Conservation (phyloP, 2,113 vertebrate species). For the Asarcornis scutulata region DNA sequence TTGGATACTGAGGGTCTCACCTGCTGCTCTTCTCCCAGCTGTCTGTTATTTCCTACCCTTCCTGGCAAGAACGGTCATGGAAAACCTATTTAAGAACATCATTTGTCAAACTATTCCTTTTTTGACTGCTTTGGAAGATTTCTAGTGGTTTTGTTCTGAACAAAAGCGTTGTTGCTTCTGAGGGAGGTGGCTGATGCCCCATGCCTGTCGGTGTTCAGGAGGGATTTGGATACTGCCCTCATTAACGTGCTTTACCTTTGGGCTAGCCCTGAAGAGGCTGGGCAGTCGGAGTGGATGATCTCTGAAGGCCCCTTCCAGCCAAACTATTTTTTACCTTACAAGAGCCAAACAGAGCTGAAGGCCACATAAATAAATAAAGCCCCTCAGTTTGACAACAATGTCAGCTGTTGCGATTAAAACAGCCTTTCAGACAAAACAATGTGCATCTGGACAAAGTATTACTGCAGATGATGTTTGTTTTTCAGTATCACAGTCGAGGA, state of each 20-base stretch:
- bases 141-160: neutral
- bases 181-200: neutral
- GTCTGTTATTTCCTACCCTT: neutral
- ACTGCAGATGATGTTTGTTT: neutral
- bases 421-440: neutral
- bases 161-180: neutral
- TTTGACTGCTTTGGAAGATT: neutral
- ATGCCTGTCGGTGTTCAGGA: neutral
- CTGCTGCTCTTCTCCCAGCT: neutral
- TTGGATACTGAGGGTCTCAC: neutral
- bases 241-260: neutral
- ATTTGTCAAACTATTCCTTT: neutral
- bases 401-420: neutral
- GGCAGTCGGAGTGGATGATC: neutral
- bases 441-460: neutral
- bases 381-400: neutral
- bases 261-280: neutral
- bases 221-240: neutral
- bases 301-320: neutral
- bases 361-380: neutral
- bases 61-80: neutral
- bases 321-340: neutral
- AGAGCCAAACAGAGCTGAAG: neutral
- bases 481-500: neutral
- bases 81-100: neutral